Evolutionary conservation across 2,797 vertebrate species (phyloP).

Genomic region (Notolepis coatsorum): DNA sequence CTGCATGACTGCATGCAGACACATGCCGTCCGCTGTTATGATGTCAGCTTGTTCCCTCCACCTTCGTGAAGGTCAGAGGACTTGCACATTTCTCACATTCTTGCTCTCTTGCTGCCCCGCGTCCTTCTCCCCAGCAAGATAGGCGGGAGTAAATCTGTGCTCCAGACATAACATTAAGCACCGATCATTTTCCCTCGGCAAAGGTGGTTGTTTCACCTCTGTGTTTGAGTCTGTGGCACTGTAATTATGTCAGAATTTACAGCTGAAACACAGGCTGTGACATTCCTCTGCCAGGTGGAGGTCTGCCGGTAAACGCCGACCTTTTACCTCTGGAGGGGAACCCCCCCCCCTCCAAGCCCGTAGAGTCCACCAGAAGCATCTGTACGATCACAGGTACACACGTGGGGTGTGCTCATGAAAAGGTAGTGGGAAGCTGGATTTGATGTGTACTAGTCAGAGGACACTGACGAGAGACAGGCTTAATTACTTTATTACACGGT

Average conservation of each 20-base stretch:
- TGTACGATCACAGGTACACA: constrained; percentile 27
- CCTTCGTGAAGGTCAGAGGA: constrained; percentile 72
- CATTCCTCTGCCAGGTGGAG: constrained; percentile 83
- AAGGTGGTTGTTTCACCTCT: constrained; percentile 78
- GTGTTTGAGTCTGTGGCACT: constrained; percentile 73
- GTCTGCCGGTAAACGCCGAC: constrained; percentile 75
- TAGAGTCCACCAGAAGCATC: constrained; percentile 28
- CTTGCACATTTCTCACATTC: constrained; percentile 73
- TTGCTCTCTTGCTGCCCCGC: constrained; percentile 28
- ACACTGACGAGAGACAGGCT: neutral
- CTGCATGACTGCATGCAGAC: constrained; percentile 52
- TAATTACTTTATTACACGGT: too few species aligned
- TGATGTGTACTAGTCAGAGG: neutral
- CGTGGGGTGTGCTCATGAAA: too few species aligned
- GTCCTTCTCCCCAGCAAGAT: constrained; percentile 48
- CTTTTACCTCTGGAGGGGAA: constrained; percentile 60
- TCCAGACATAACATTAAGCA: constrained; percentile 77
- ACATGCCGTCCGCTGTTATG: constrained; percentile 63
- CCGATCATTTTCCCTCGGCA: constrained; percentile 66
- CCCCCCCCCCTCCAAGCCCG: neutral
- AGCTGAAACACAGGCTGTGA: constrained; percentile 77
- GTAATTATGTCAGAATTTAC: constrained; percentile 81
- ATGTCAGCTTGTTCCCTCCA: constrained; percentile 68
- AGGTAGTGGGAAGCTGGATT: too few species aligned
- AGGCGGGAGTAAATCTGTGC: constrained; percentile 67